Percentiles rank a stretch among this genome's conserved stretches.
Evolutionary conservation across 2,113 vertebrate species (phyloP).

Genomic region (Periophthalmus modestus): DNA sequence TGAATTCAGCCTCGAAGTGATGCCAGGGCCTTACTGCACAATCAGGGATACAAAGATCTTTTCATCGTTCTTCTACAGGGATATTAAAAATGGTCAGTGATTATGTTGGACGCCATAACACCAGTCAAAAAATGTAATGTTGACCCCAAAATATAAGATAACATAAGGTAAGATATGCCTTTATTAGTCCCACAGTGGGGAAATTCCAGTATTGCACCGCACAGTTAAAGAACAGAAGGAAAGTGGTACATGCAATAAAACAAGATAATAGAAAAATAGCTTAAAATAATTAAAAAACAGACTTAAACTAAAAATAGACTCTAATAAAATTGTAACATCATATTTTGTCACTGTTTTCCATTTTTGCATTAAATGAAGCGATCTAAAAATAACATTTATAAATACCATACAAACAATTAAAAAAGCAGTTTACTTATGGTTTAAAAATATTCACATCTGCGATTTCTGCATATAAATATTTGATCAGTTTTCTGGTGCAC

Average conservation of each 20-base stretch:
- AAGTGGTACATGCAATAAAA: too few species aligned
- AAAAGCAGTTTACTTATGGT: neutral
- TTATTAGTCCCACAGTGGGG: too few species aligned
- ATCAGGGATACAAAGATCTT: neutral
- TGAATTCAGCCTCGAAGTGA: constrained; percentile 11
- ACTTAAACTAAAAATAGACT: too few species aligned
- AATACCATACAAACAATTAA: neutral
- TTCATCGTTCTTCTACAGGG: neutral
- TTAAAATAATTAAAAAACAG: too few species aligned
- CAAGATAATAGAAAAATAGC: too few species aligned
- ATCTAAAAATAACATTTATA: neutral
- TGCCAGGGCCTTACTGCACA: neutral
- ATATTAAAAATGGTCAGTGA: neutral
- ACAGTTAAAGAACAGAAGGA: too few species aligned
- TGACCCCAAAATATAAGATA: too few species aligned
- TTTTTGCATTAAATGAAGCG: neutral
- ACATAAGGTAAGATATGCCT: too few species aligned
- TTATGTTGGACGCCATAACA: too few species aligned
- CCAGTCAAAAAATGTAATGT: neutral
- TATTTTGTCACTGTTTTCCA: too few species aligned
- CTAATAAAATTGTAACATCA: too few species aligned
- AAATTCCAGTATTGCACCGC: too few species aligned
- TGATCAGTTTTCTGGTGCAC: neutral
- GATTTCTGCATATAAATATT: neutral
- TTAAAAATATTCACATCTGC: neutral